A percentile compares a stretch with the other conserved stretches of the same genome.
phyloP scores from a whole-genome alignment of 1,140 invertebrate species.

The Drosophila azteca region DNA sequence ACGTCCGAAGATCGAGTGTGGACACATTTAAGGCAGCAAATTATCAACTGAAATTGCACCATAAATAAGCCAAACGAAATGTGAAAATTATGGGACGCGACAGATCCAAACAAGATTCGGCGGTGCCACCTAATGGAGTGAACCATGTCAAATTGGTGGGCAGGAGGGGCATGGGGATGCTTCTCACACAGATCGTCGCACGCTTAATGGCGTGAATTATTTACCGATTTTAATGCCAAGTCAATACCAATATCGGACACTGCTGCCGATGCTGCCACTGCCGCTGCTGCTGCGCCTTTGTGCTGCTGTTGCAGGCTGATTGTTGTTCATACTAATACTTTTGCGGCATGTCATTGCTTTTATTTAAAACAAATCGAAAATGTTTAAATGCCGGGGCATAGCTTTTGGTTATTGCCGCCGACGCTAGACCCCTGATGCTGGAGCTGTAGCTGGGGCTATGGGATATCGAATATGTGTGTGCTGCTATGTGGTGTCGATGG shows the following conservation, averaged over 20 bases:
- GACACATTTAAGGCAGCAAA: slow-evolving; percentile 66
- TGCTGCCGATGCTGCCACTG: slow-evolving; percentile 2
- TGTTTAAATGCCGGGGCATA: slow-evolving; percentile 76
- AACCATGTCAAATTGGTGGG: slow-evolving; percentile 10
- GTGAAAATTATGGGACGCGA: slow-evolving; percentile 57
- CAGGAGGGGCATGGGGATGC: slow-evolving; percentile 9
- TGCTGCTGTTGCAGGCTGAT: slow-evolving; percentile 62
- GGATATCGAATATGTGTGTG: slow-evolving; percentile 28
- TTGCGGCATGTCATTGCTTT: slow-evolving; percentile 69
- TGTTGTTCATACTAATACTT: slow-evolving; percentile 49
- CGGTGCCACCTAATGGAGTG: slow-evolving; percentile 49
- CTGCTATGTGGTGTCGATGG: slow-evolving; percentile 21
- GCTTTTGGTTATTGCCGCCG: slow-evolving; percentile 57
- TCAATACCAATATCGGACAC: slow-evolving; percentile 53
- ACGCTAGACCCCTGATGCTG: slow-evolving; percentile 24
- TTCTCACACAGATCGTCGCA: slow-evolving; percentile 66
- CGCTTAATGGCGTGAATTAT: slow-evolving; percentile 78
- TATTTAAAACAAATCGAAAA: slow-evolving; percentile 80
- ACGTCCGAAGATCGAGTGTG: slow-evolving; percentile 60
- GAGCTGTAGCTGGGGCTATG: background rate
- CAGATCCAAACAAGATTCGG: slow-evolving; percentile 45
- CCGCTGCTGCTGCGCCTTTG: background rate
- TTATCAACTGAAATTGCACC: slow-evolving; percentile 66
- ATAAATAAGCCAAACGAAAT: slow-evolving; percentile 64
- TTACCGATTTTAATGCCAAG: slow-evolving; percentile 79